These are phyloP conservation scores for Pseudomyrmex gracilis DNA, from an alignment of 1,140 invertebrate genomes.

Conservation along the genomic window DNA sequence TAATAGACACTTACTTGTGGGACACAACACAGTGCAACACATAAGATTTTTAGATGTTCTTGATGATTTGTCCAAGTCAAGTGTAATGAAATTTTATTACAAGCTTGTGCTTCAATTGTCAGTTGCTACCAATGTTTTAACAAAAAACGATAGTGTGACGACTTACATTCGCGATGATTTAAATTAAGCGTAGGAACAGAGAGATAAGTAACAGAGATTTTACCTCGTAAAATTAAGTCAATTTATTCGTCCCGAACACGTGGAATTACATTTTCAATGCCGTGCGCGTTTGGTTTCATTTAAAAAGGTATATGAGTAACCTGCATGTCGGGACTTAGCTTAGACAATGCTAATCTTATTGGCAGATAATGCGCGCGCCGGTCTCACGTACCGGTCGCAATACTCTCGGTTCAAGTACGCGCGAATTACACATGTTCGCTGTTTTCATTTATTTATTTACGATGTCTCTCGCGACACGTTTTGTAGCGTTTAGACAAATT, in stretches of 20 bases:
- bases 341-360: slow-evolving; percentile 79
- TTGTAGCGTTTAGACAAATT: neutral
- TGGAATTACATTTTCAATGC: slow-evolving; percentile 58
- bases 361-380: slow-evolving; percentile 76
- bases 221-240: slow-evolving; percentile 53
- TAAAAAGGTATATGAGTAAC: slow-evolving; percentile 60
- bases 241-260: slow-evolving; percentile 22
- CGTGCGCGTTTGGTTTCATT: slow-evolving; percentile 16
- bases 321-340: slow-evolving; percentile 61
- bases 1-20: slow-evolving; percentile 20
- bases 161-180: neutral
- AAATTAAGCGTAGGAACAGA: neutral
- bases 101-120: neutral
- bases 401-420: slow-evolving; percentile 80
- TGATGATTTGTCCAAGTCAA: slow-evolving; percentile 18
- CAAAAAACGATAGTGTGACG: neutral
- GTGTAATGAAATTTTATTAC: neutral
- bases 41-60: neutral
- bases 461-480: slow-evolving; percentile 47
- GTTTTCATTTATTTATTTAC: slow-evolving; percentile 45
- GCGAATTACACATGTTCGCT: slow-evolving; percentile 7
- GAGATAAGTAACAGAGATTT: too few species aligned
- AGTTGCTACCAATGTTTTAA: neutral
- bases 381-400: slow-evolving; percentile 79
- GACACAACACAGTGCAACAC: neutral